Evolutionary conservation across 2,113 vertebrate species (phyloP), one percentile per base, ranked within the genome.

Genomic region (Vidua chalybeata): DNA sequence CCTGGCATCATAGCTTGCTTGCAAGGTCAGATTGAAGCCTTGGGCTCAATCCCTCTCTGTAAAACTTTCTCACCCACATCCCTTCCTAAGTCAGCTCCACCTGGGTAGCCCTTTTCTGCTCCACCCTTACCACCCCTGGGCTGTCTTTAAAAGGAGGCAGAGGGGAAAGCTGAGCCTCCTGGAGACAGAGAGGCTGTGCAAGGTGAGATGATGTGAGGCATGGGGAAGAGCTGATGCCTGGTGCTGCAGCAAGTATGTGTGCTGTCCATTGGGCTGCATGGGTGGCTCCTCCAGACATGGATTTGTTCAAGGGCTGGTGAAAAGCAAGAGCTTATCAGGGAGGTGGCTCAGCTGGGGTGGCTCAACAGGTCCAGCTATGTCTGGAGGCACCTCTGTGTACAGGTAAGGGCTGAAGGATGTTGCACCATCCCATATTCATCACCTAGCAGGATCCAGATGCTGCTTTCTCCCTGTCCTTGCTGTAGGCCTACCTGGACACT

Each of bases 161-260:
- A 58, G 43, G 11, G 9, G 18, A 8, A 20, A 72, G 23, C 39
- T 55, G 56, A 69, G n/a, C 4, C 13, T 63, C 26, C 39, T 46
- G 35, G 9, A 5, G 35, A 15, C 2, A 4, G 35, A 2, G 9
- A 39, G 31, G 35, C 21, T 63, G 16, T 28, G 16, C 7, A 8
- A 46, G 64, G 27, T 51, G 17, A 33, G 71, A 23, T 52, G 73
- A 23, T 81, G 59, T 0, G 4, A 69, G 49, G 27, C 3, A 3
- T 4, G 5, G 11, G 19, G 21, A 10, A 6, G 4, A 39, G 24
- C 14, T 71, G 68, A 35, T 52, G 51, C 15, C 39, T 69, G 21
- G 51, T 2, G 5, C 33, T 51, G 21, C 16, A 61, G 22, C 11
- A 46, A 45, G 17, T 0, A 0, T 20, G 26, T 21, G 20, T 55